A percentile compares a stretch with the other conserved stretches of the same genome.
Conservation (phyloP, 1,140 invertebrate species). For the Micrasema longulum region DNA sequence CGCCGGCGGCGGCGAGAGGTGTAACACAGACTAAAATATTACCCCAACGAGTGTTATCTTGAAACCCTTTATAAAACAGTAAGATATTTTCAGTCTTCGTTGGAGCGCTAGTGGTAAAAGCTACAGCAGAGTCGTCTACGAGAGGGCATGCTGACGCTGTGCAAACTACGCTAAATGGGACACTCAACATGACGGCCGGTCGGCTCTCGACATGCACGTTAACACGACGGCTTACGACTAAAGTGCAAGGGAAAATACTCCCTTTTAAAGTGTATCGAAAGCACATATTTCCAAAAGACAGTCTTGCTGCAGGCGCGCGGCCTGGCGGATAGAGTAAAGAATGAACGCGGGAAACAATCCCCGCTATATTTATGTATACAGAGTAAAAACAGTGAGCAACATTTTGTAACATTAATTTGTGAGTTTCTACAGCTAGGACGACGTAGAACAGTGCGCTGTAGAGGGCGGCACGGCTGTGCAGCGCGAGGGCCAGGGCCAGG, state of each 20-base stretch:
- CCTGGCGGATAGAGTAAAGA: not conserved
- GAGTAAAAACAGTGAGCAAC: constrained; percentile 53
- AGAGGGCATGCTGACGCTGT: constrained; percentile 4
- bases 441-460: constrained; percentile 2
- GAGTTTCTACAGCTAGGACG: constrained; percentile 18
- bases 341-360: not conserved
- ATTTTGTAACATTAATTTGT: constrained; percentile 51
- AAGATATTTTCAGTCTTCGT: constrained; percentile 54
- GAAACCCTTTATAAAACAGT: constrained; percentile 52
- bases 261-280: constrained; percentile 41
- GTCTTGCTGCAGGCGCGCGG: constrained; percentile 26
- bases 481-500: not conserved
- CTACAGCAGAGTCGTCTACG: constrained; percentile 51
- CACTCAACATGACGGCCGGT: not conserved
- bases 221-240: constrained; percentile 30
- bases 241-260: constrained; percentile 33
- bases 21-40: constrained; percentile 50
- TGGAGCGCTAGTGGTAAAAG: constrained; percentile 51
- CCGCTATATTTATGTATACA: constrained; percentile 3
- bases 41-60: constrained; percentile 46
- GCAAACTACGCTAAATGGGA: not conserved
- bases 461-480: constrained; percentile 3
- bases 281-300: constrained; percentile 46
- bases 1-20: too few species aligned
- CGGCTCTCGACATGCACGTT: constrained; percentile 46